Evolutionary conservation across 2,113 vertebrate species (phyloP).

Genomic region (Spermophilus dauricus): DNA sequence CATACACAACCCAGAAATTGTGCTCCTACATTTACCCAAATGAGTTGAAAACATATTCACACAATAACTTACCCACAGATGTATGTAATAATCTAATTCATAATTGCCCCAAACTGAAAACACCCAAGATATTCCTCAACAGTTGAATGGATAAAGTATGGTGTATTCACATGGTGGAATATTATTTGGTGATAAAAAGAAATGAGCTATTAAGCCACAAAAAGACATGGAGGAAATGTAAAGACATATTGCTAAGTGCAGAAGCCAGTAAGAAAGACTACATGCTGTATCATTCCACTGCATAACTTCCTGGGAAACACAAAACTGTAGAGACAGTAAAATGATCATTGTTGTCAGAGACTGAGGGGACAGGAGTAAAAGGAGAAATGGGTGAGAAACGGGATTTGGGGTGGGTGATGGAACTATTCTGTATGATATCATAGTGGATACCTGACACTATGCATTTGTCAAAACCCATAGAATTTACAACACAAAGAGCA

Average conservation of each 20-base stretch:
- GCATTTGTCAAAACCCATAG: not conserved
- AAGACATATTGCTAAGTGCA: not conserved
- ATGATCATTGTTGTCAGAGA: not conserved
- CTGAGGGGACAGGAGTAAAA: not conserved
- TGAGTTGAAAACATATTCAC: not conserved
- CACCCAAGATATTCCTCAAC: not conserved
- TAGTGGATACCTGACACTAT: not conserved
- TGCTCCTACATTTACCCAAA: not conserved
- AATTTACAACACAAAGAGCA: not conserved
- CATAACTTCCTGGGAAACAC: not conserved
- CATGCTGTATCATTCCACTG: not conserved
- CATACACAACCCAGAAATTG: not conserved
- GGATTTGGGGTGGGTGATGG: not conserved
- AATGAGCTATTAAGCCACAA: not conserved
- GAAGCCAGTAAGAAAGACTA: not conserved
- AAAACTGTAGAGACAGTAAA: not conserved
- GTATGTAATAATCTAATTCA: not conserved
- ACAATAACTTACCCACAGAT: not conserved
- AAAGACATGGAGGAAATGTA: not conserved
- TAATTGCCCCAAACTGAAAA: not conserved
- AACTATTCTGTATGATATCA: not conserved
- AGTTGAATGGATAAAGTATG: not conserved
- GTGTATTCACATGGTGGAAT: not conserved
- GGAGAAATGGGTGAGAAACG: not conserved
- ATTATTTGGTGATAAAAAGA: not conserved